These are phyloP conservation scores for Caenorhabditis becei DNA, from an alignment of 2,888 invertebrate genomes.

Conservation along the genomic window DNA sequence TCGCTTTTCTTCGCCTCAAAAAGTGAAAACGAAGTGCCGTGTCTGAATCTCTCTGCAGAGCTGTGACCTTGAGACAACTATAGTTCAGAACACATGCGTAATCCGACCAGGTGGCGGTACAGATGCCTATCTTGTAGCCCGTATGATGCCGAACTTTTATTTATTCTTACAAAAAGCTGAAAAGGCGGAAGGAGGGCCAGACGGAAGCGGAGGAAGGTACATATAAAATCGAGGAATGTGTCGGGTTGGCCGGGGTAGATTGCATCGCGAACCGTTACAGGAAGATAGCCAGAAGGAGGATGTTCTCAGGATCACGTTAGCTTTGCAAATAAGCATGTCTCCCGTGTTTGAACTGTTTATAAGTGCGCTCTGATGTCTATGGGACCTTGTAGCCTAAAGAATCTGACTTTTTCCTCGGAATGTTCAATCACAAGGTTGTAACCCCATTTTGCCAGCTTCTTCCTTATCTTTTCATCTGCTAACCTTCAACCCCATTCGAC, in stretches of 20 bases:
- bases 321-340: background rate
- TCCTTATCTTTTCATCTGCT: background rate
- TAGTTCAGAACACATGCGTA: conserved; percentile 38
- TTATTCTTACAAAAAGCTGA: conserved; percentile 15
- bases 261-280: background rate
- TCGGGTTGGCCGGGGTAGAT: background rate
- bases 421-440: background rate
- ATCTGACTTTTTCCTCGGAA: background rate
- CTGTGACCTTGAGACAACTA: conserved; percentile 26
- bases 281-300: background rate
- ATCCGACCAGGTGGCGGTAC: background rate
- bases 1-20: conserved; percentile 20
- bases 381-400: conserved; percentile 2
- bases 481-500: background rate
- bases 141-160: conserved; percentile 24
- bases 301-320: conserved; percentile 1
- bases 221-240: conserved; percentile 6
- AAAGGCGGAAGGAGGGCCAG: background rate
- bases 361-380: background rate
- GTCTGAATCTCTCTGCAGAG: conserved; percentile 23
- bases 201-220: conserved; percentile 19
- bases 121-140: conserved; percentile 37
- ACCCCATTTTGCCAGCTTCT: background rate
- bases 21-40: conserved; percentile 41
- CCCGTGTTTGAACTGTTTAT: no score